Evolutionary conservation across 2,888 invertebrate species (phyloP), one percentile per base, ranked within the genome.

Genomic region (Platerodrilus igneus): DNA sequence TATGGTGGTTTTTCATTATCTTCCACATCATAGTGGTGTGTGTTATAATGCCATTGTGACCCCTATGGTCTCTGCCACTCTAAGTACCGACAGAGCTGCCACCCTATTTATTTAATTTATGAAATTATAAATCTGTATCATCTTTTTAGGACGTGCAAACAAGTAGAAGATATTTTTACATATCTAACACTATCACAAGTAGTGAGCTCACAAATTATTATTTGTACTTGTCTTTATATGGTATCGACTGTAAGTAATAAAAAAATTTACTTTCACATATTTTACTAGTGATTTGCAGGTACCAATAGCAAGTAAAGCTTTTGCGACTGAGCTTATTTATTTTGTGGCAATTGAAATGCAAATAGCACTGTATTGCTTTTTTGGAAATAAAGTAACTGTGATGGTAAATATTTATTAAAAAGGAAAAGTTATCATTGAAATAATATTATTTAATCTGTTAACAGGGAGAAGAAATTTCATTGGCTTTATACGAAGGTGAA

Each of bases 191-290:
- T 58, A 11, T 37, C 49, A 2, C 58, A 58, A 47, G 52, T 53
- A n/a, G 33, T 58, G 20, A 50, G 53, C 26, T 57, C 58, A 4
- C 38, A 57, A 23, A 46, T 57, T 27, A 46, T 56, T 5, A 49
- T 57, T 9, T 58, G 58, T 32, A 57, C 56, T 21, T 56, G 56
- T 23, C 39, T 57, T 4, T 58, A 49, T 38, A 41, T 57, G 16
- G 49, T 58, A 6, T 51, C 56, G 18, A 37, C 48, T n/a, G 56
- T 56, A 41, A 42, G 47, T 42, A 31, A 10, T 17, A 21, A 14
- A 9, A 21, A 37, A 17, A 10, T 36, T 21, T 42, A 37, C 4
- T 36, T 44, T n/a, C n/a, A n/a, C n/a, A n/a, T n/a, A n/a, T n/a
- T n/a, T n/a, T n/a, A n/a, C n/a, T n/a, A n/a, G n/a, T n/a, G n/a